Evolutionary conservation across 2,888 invertebrate species (phyloP), one percentile per base, ranked within the genome.

Genomic region (Tachystola acroxantha): DNA sequence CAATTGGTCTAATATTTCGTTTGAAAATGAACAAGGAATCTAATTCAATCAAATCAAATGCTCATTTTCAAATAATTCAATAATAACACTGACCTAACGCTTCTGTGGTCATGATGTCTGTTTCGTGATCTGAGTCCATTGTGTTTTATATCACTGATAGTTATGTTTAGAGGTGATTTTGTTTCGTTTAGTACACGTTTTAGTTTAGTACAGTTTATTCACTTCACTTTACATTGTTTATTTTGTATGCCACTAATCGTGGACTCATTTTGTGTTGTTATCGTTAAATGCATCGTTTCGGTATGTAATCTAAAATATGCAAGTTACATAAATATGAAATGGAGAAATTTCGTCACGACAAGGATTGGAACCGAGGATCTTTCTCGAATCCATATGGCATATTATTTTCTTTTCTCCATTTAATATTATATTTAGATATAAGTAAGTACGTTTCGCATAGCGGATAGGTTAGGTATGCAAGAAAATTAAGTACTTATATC

Each of bases 81-180:
- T 16, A 6, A 16, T 16, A 16, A 4, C 64, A 84, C 84, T 81
- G 76, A 85, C 85, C 85, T 84, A 85, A 72, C 40, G 81, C 82
- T 54, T 82, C 84, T 49, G 64, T 55, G 42, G 70, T 71, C 76
- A 84, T 66, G 57, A 71, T 73, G 58, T 75, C 71, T 67, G 70
- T 74, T 52, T 68, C 50, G 62, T 71, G 72, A 74, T 68, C 68
- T 43, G 61, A 66, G 46, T 67, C 67, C 80, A 79, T 81, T 52
- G 58, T 75, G 54, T 46, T 50, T 50, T 58, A 44, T 50, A 46
- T 45, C 46, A 57, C 53, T 35, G 3, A 20, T 7, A 11, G 10
- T 13, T 16, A 29, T 29, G 7, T 27, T 13, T 16, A 16, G 6
- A 16, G 16, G 16, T 16, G 6, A 6, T 16, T 29, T 16, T 20